Conservation (phyloP, 1,140 invertebrate species). For the Drosophila aff. region DNA sequence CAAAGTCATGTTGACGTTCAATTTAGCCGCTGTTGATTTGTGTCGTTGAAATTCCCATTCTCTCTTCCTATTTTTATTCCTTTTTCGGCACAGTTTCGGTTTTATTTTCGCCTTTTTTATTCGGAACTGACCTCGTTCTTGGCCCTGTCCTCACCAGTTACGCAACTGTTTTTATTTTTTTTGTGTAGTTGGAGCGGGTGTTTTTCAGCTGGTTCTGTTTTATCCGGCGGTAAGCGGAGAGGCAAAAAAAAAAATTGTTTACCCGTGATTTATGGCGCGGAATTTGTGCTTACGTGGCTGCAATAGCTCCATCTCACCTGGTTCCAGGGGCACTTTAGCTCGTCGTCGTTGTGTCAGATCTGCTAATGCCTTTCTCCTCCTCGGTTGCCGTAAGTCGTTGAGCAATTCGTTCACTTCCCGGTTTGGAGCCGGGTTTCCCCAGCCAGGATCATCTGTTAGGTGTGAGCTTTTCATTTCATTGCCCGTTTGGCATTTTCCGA, state of each 20-base stretch:
- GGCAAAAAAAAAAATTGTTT: conserved; percentile 64
- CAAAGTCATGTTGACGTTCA: conserved; percentile 80
- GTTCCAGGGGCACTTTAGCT: conserved; percentile 37
- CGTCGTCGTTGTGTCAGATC: conserved; percentile 44
- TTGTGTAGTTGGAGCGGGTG: conserved; percentile 15
- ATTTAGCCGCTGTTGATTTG: conserved; percentile 78
- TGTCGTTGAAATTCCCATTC: conserved; percentile 56
- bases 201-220: conserved; percentile 35
- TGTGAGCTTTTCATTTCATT: conserved; percentile 33
- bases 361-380: conserved; percentile 29
- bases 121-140: conserved; percentile 45
- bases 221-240: conserved; percentile 16
- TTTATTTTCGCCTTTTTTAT: conserved; percentile 10
- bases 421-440: neutral
- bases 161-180: conserved; percentile 54
- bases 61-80: conserved; percentile 7
- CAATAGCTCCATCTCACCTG: conserved; percentile 38
- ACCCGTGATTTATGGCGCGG: conserved; percentile 77
- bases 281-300: conserved; percentile 73
- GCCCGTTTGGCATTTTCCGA: conserved; percentile 8
- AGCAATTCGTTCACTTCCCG: conserved; percentile 37
- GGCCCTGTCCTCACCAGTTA: conserved; percentile 58
- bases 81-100: conserved; percentile 21
- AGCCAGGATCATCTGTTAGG: conserved; percentile 35
- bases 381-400: conserved; percentile 7